Base-by-base conservation (phyloP, 2,797 vertebrate species). In the Denticeps clupeoides region DNA sequence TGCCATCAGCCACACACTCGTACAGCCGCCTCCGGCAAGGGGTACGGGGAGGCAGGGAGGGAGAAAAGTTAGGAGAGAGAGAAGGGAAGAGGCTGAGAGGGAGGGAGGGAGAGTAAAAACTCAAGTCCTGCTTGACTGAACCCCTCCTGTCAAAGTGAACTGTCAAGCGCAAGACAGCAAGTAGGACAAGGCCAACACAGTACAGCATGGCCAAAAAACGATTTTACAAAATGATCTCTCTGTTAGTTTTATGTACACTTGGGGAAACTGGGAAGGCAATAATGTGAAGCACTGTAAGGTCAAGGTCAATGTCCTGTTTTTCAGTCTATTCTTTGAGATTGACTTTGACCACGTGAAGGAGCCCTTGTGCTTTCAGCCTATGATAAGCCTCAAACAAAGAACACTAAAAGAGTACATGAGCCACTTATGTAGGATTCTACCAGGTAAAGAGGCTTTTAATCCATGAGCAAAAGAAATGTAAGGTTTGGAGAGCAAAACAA, bases 1-100 rank as follows among this genome's bases (percentile, higher is more conserved):
- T 71, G 70, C 75, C 75, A 76, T 79, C 78, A 72, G 73, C 71
- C 69, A 48, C 64, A 58, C 58, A 58, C 61, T 69, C 73, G 47
- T 21, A 29, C 42, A 25, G 24, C 8, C 41, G 47, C 60, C 18
- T 40, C 25, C 10, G 3, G 4, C 18, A 23, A 35, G 25, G 21
- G 68, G 53, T 56, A 44, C 42, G 58, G 23, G 29, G 56, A 40
- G 50, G 57, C 41, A 43, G 38, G 41, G 19, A 51, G 24, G 41
- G 23, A 45, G 47, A 23, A 24, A 40, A 32, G 18, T 29, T 42
- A 18, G 18, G 40, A 27, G 24, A 31, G 19, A 46, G 32, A 41
- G 13, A 38, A 24, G 40, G 45, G 29, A 15, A 58, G 18, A 18
- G 41, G 49, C 33, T 49, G 29, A 12, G 10, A 21, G 33, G 37